Conservation (phyloP, 1,140 invertebrate species). For the Diachasmimorpha longicaudata region DNA sequence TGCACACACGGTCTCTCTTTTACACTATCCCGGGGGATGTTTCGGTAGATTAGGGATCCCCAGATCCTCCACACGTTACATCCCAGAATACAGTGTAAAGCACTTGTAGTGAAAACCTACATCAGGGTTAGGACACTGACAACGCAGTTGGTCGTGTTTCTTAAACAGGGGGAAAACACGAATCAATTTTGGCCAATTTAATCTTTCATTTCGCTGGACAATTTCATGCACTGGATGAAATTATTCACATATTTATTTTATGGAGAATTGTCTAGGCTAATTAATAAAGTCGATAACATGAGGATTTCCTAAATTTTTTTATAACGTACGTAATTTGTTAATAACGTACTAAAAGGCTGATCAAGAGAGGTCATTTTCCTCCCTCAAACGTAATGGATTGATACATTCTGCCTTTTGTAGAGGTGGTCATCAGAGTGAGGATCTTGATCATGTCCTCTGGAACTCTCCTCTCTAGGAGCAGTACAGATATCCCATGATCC, state of each 20-base stretch:
- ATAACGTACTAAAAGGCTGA: too few species aligned
- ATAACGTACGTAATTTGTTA: too few species aligned
- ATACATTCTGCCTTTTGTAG: too few species aligned
- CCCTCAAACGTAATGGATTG: too few species aligned
- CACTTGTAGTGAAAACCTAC: constrained; percentile 51
- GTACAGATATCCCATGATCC: too few species aligned
- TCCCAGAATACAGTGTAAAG: constrained; percentile 55
- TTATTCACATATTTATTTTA: neutral
- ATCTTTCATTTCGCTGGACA: constrained; percentile 21
- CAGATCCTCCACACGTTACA: constrained; percentile 43
- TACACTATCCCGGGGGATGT: constrained; percentile 55
- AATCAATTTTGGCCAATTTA: constrained; percentile 13
- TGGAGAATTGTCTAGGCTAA: neutral
- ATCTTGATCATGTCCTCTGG: too few species aligned
- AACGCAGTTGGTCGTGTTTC: neutral
- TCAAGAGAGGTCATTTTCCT: too few species aligned
- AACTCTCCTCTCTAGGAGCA: too few species aligned
- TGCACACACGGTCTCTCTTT: constrained; percentile 23
- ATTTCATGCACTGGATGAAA: neutral
- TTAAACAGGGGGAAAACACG: neutral
- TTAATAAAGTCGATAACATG: too few species aligned
- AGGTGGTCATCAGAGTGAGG: too few species aligned
- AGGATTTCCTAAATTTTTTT: too few species aligned
- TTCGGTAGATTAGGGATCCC: constrained; percentile 61
- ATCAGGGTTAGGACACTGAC: neutral